Evolutionary conservation across 2,888 invertebrate genomes (phyloP).

Genomic region (Parascotia fuliginaria): DNA sequence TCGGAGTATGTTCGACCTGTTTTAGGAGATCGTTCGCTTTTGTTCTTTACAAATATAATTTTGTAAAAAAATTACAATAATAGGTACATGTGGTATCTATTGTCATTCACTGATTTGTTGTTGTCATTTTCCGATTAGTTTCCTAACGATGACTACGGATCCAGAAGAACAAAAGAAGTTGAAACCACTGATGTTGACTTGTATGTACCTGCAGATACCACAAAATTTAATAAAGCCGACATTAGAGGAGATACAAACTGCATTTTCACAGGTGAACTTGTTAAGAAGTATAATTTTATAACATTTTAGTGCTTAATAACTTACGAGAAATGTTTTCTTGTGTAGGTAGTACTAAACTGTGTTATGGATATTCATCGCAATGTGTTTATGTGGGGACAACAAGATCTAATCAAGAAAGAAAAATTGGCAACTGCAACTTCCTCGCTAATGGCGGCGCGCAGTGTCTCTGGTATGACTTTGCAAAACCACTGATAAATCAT

Average conservation of each 20-base stretch:
- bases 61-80: not conserved
- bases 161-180: constrained; percentile 78
- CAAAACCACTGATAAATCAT: not conserved
- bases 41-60: too few species aligned
- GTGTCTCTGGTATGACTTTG: constrained; percentile 51
- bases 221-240: constrained; percentile 86
- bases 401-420: constrained; percentile 75
- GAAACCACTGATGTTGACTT: constrained; percentile 86
- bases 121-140: constrained; percentile 50
- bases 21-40: too few species aligned
- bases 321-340: too few species aligned
- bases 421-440: constrained; percentile 45
- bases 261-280: constrained; percentile 85
- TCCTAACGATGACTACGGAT: constrained; percentile 79
- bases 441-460: constrained; percentile 45
- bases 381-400: constrained; percentile 93
- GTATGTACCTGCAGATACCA: constrained; percentile 88
- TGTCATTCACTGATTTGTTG: not conserved
- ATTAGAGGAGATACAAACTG: constrained; percentile 89
- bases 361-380: constrained; percentile 90
- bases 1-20: too few species aligned
- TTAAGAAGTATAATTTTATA: not conserved
- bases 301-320: not conserved
- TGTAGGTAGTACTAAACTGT: constrained; percentile 85
- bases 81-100: too few species aligned